Evolutionary conservation across 1,140 invertebrate genomes (phyloP), one percentile per base, ranked within the genome.

Genomic region (Mycetomoellerius zeteki): DNA sequence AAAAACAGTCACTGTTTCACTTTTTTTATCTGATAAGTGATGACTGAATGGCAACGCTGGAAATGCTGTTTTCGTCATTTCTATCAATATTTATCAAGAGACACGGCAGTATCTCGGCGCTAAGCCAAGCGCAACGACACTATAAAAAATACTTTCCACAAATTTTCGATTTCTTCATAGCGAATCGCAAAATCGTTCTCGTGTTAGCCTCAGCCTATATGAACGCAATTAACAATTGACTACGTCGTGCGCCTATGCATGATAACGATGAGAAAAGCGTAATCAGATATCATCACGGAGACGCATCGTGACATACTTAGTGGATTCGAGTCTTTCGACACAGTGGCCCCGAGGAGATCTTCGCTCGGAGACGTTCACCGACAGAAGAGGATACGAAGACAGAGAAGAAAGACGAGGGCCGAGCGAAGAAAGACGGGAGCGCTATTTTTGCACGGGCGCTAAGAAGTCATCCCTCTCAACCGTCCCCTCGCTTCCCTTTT

Each of bases 221-320:
- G 33, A 72, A 21, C 64, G 16, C 21, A 77, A 71, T 71, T 82
- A 92, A 91, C 10, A 43, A 7, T 92, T 91, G 86, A 72, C 54
- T 43, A 56, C 62, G 56, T 52, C 6, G 71, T 85, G 65, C 56
- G 67, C 16, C 27, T 62, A 33, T n/a, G 72, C 3, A 37, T 84
- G 27, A 62, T 73, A 86, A 86, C 33, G 67, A 24, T 47, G 58
- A 47, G 30, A 24, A 14, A 6, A 0, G 10, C 62, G 50, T 77
- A 62, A 21, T 37, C 21, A 52, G 30, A 43, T 54, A 82, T 92
- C 91, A 60, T 82, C 85, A 65, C 21, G 50, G 56, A 85, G 86
- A 85, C 50, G 77, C 52, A 64, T 89, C 84, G 56, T 92, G 91
- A 89, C 88, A 88, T 37, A 92, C 87, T 92, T 91, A 92, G 81